Evolutionary conservation across 2,113 vertebrate genomes (phyloP), one percentile per base, ranked within the genome.

Genomic region (Ceyx margarethae): DNA sequence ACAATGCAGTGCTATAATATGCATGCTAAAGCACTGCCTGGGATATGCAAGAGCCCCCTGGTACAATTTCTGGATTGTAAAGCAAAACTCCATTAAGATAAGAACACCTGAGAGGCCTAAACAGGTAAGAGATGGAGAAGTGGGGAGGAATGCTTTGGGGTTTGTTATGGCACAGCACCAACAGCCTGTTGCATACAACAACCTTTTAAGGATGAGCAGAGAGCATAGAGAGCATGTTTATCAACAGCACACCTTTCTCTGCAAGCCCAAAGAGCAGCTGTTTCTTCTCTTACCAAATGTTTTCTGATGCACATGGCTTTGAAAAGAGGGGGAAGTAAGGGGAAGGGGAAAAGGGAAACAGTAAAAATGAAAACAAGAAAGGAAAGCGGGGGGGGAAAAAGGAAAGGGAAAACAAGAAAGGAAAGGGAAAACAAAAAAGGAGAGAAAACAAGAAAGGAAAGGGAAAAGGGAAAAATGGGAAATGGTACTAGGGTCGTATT

Each of bases 1-100:
- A 95, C 96, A 96, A 93, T 82, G 81, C 86, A 87, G 89, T 66
- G 91, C 72, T 75, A 60, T 50, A 94, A 84, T 92, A 89, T 95
- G 94, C 95, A 97, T 64, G 80, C 89, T 57, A 68, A 94, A 88
- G 81, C 84, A 85, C 33, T 61, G 67, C 93, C 87, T 2, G 11
- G 85, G 62, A 84, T 77, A 81, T 53, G 54, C 81, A 73, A 58
- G 74, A 89, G 76, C 81, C 81, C 84, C 78, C 40, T 15, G 33
- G 54, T 65, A 50, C 91, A 75, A 73, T 64, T 85, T 85, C 78
- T 82, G 87, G 79, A 61, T 57, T 92, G 56, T 64, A 80, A 84
- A 45, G 89, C 40, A 53, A 91, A 92, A 94, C 90, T 85, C 91
- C 83, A 91, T 92, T 89, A 91, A 88, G 95, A 94, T 73, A 94